Evolutionary conservation across 2,888 invertebrate genomes (phyloP).

Genomic region (Nephrotoma appendiculata): DNA sequence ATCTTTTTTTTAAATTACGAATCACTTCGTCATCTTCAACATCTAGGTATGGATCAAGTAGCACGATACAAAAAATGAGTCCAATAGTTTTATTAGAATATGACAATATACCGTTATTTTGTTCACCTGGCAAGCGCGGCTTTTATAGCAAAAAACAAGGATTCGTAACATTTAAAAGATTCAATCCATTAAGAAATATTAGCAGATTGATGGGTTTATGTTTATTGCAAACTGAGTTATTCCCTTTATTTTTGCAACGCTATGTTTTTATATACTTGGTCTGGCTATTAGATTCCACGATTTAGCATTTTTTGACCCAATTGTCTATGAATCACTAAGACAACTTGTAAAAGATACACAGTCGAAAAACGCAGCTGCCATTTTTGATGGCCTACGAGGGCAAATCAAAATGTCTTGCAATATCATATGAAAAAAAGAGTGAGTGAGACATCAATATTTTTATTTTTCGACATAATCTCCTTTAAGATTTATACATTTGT

Average conservation of each 20-base stretch:
- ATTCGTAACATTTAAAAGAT: constrained; percentile 73
- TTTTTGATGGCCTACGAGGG: constrained; percentile 74
- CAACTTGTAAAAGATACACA: constrained; percentile 83
- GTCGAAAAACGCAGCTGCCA: constrained; percentile 64
- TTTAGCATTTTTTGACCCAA: constrained; percentile 95
- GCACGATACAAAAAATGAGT: constrained; percentile 24
- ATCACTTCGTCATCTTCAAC: background rate
- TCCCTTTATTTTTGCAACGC: constrained; percentile 90
- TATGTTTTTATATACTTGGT: constrained; percentile 90
- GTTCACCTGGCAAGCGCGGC: constrained; percentile 89
- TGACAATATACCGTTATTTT: constrained; percentile 80
- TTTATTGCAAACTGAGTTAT: constrained; percentile 92
- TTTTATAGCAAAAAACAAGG: constrained; percentile 94
- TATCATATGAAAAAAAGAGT: too few relatives aligned
- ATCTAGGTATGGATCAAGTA: constrained; percentile 7
- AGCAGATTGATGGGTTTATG: constrained; percentile 94
- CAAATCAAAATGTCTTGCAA: too few relatives aligned
- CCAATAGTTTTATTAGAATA: constrained; percentile 38
- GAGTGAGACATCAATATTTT: too few relatives aligned
- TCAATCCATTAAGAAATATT: constrained; percentile 96
- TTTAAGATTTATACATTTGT: too few relatives aligned
- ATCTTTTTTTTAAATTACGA: too few relatives aligned
- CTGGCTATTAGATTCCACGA: constrained; percentile 93
- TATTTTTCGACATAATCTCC: too few relatives aligned
- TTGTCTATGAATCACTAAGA: constrained; percentile 91